Conservation (phyloP, 92 coral and sea anemone species). For the Porites lobata region DNA sequence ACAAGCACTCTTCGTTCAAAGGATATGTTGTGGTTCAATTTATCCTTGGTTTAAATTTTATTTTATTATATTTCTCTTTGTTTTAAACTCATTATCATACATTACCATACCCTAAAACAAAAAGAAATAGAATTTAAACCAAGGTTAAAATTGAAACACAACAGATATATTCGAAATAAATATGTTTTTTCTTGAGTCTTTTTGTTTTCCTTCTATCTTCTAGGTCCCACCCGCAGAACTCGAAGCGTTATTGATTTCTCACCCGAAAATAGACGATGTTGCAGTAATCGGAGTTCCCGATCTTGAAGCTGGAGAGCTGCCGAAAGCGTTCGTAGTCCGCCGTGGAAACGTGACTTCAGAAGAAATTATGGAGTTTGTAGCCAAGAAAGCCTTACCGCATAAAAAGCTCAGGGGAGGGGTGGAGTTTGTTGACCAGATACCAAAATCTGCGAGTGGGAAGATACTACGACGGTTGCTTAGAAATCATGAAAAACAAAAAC, state of each 20-base stretch:
- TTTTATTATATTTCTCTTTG: too few species aligned
- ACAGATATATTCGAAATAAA: not conserved
- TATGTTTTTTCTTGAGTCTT: not conserved
- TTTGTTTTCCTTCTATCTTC: not conserved
- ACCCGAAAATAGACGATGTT: conserved; percentile 87
- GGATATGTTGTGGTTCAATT: too few species aligned
- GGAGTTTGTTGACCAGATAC: conserved; percentile 83
- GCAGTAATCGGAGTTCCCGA: conserved; percentile 90
- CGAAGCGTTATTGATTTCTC: conserved; percentile 78
- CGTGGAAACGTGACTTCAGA: conserved; percentile 65
- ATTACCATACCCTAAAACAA: too few species aligned
- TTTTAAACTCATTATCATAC: too few species aligned
- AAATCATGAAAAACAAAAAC: not conserved
- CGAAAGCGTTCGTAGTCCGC: conserved; percentile 83
- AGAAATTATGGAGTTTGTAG: conserved; percentile 67
- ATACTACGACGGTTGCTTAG: conserved; percentile 72
- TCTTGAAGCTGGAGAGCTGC: conserved; percentile 78
- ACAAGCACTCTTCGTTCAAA: too few species aligned
- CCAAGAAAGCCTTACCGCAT: conserved; percentile 67
- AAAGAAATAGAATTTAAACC: too few species aligned
- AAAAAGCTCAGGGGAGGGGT: conserved; percentile 91
- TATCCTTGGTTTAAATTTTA: too few species aligned
- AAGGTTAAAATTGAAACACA: too few species aligned
- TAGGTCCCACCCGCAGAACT: conserved; percentile 93
- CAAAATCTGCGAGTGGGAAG: conserved; percentile 84